Percentiles rank a stretch among this genome's conserved stretches.
Evolutionary conservation across 2,797 vertebrate species (phyloP).

Genomic region (Peromyscus melanophrys): DNA sequence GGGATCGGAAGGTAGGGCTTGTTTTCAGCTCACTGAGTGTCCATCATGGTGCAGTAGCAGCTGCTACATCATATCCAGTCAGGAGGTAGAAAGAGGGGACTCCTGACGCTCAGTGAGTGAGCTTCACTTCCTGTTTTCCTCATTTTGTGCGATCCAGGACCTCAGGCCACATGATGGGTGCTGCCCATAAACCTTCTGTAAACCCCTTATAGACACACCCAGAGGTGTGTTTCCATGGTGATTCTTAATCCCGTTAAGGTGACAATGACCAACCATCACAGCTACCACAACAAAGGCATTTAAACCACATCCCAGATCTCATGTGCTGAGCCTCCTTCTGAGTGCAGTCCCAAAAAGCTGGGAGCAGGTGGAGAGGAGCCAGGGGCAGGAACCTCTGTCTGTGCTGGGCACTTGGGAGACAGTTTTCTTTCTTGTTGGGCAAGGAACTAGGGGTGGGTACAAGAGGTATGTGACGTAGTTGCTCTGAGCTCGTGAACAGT

Average conservation of each 20-base stretch:
- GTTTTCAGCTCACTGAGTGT: neutral
- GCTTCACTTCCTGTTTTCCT: neutral
- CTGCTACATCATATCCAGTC: too few relatives aligned
- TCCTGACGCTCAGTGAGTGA: accelerated
- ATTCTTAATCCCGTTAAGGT: neutral
- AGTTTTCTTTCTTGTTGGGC: neutral
- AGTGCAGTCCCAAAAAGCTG: neutral
- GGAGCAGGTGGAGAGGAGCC: neutral
- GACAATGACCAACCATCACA: neutral
- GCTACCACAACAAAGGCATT: neutral
- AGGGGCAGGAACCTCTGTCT: neutral
- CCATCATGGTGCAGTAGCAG: neutral
- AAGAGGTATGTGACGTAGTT: neutral
- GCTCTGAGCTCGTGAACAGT: neutral
- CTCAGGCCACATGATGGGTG: neutral
- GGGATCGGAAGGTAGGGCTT: neutral
- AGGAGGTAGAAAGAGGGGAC: neutral
- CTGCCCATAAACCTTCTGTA: neutral
- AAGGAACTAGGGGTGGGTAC: neutral
- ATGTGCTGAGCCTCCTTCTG: neutral
- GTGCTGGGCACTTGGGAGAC: neutral
- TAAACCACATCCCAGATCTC: neutral
- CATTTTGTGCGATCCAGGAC: neutral
- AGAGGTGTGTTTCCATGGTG: neutral
- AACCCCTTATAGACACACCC: neutral